Evolutionary conservation across 2,113 vertebrate genomes (phyloP), one percentile per base, ranked within the genome.

Genomic region (Octodon degus): DNA sequence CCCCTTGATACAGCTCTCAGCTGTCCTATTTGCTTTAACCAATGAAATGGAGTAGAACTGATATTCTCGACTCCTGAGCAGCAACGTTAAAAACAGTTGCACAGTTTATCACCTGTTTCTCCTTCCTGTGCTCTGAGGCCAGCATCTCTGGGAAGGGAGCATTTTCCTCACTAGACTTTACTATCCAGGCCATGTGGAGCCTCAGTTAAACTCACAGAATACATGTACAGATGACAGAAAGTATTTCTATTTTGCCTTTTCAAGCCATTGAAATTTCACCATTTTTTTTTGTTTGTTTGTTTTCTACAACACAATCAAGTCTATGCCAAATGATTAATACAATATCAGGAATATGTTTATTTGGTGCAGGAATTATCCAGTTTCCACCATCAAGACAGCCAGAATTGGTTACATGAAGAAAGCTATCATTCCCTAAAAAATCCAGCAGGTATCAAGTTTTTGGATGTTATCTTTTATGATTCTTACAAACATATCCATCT

Each of bases 351-450:
- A 84, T 47, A 17, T 58, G 14, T 68, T 63, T 84, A 84, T 74
- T 68, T 74, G 63, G 76, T 40, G 5, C 9, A 89, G 25, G 81
- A 86, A 27, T 92, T 95, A 90, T 63, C 55, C 27, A 95, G 8
- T 16, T 67, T 32, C 58, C 89, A 43, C 58, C 0, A 27, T 40
- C 82, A 9, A 60, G 32, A 70, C 20, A 34, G 2, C 27, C 37
- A 25, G 77, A 80, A 88, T n/a, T 20, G 12, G 19, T 68, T 37
- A 43, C 91, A 93, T 17, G 55, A 70, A 97, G 43, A 83, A 70
- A 32, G 2, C 11, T 1, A 1, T 27, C 32, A 70, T 85, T 79
- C 10, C 50, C 62, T 55, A 25, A 94, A 94, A 34, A 87, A 60
- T 0, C 8, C 22, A 72, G 0, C 67, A 13, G 3, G 13, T 32